phyloP scores from a whole-genome alignment of 2,888 invertebrate species.

The Ichneumoninae sp. region DNA sequence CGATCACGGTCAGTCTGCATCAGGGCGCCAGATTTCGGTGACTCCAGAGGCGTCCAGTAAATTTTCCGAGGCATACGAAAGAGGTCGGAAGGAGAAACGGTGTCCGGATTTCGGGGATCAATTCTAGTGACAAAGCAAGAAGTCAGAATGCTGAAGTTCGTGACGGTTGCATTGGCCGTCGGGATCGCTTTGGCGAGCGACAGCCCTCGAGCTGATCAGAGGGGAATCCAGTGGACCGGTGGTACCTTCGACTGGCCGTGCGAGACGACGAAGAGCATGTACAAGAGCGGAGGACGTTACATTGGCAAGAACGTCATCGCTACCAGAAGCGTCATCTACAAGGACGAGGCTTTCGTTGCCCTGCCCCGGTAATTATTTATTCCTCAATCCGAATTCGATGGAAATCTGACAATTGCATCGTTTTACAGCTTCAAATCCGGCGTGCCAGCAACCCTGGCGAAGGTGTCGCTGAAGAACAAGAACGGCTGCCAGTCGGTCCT shows the following conservation, averaged over 20 bases:
- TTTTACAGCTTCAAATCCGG: slow-evolving; percentile 86
- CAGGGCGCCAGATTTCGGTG: slow-evolving; percentile 40
- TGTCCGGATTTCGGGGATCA: slow-evolving; percentile 4
- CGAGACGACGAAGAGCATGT: slow-evolving; percentile 86
- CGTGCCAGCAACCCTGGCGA: slow-evolving; percentile 87
- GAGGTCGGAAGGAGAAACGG: neutral
- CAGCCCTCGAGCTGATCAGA: slow-evolving; percentile 73
- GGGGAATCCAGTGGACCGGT: slow-evolving; percentile 82
- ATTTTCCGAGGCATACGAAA: neutral
- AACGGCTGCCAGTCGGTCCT: slow-evolving; percentile 85
- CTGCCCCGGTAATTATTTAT: slow-evolving; percentile 84
- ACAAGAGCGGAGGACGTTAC: slow-evolving; percentile 86
- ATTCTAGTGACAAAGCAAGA: slow-evolving; percentile 16
- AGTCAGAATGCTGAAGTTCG: slow-evolving; percentile 64
- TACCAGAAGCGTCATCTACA: slow-evolving; percentile 87
- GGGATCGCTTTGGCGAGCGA: slow-evolving; percentile 64
- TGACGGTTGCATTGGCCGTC: slow-evolving; percentile 62
- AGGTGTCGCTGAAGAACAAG: slow-evolving; percentile 84
- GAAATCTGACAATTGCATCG: neutral
- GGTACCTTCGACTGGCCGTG: slow-evolving; percentile 86
- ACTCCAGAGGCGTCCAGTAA: slow-evolving; percentile 1
- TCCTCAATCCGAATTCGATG: neutral
- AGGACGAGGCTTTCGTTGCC: slow-evolving; percentile 86
- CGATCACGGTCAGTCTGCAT: slow-evolving; percentile 59
- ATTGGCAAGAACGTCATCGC: slow-evolving; percentile 87